Evolutionary conservation across 2,113 vertebrate genomes (phyloP), one percentile per base, ranked within the genome.

Genomic region (Sorex araneus): DNA sequence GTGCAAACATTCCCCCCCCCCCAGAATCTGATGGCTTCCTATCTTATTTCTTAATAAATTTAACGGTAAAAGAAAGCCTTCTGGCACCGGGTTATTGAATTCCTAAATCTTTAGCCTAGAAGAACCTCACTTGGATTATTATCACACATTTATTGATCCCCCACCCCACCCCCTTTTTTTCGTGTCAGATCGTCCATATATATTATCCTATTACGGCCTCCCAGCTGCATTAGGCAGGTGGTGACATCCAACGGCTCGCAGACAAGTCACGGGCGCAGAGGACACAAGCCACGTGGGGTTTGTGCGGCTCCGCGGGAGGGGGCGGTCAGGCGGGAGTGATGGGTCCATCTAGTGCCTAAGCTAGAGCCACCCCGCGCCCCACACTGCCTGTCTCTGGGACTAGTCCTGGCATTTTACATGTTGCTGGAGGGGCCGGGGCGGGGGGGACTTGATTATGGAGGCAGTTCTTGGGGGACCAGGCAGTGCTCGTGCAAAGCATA

Each of bases 81-180:
- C 92, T 88, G 54, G 60, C 71, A 30, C 23, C 1, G 0, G 70
- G 67, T 85, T 91, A 76, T 88, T 93, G 94, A 88, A 87, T 90
- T 93, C 90, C 70, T 93, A 92, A 95, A 93, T 94, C 93, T 94
- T 94, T 32, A 74, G 79, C 89, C 82, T 80, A 6, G 0, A 84
- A 90, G 79, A 90, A 88, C 83, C 85, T 94, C 83, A 64, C 88
- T 92, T 76, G 66, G 85, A 80, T 95, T 92, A 93, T 93, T 88
- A 90, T 82, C 69, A 89, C 81, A 76, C 91, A 88, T 96, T 82
- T 93, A 92, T 93, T 2, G n/a, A 67, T 79, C 25, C 32, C n/a
- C 21, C 88, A 12, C 47, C 47, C 47, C 47, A 2, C 11, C 11
- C 11, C 47, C 63, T 78, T 60, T 21, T 67, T 78, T 40, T 69